phyloP scores from a whole-genome alignment of 2,797 vertebrate genomes.

The Spinibarbus caldwelli region DNA sequence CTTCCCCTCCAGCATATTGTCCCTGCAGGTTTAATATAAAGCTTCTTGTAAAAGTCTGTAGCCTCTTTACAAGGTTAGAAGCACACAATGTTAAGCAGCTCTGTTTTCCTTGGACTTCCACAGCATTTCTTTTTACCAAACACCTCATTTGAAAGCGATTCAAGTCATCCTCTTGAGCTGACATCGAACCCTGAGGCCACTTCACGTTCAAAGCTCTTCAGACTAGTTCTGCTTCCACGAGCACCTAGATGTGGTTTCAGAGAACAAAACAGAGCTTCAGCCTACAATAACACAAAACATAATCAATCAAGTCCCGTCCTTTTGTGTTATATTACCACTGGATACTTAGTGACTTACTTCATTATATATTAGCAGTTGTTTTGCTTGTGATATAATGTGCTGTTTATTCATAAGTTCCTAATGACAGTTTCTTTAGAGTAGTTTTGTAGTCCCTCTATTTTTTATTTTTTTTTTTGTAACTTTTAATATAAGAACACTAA shows the following conservation, averaged over 20 bases:
- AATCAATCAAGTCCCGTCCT: constrained; percentile 18
- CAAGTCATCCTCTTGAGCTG: constrained; percentile 17
- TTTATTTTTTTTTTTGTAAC: not conserved
- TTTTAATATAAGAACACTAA: not conserved
- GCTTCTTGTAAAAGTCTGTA: constrained; percentile 49
- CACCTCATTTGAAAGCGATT: constrained; percentile 46
- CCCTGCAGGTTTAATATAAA: constrained; percentile 34
- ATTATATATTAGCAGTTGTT: not conserved
- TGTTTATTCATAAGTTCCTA: not conserved
- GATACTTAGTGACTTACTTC: constrained; percentile 13
- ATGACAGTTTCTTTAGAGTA: not conserved
- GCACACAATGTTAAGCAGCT: constrained; percentile 17
- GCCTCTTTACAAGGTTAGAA: constrained; percentile 41
- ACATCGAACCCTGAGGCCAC: constrained; percentile 34
- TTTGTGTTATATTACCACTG: not conserved
- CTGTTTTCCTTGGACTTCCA: constrained; percentile 53
- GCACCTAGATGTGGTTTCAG: constrained; percentile 37
- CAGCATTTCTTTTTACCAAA: constrained; percentile 42
- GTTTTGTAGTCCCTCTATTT: not conserved
- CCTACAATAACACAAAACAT: constrained; percentile 36
- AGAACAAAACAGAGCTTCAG: constrained; percentile 32
- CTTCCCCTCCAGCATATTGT: not conserved
- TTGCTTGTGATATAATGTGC: constrained; percentile 19
- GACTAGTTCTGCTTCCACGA: constrained; percentile 23
- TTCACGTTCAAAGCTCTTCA: constrained; percentile 10